These are phyloP conservation scores for Empis stercorea DNA, from an alignment of 2,888 invertebrate genomes.

Conservation along the genomic window DNA sequence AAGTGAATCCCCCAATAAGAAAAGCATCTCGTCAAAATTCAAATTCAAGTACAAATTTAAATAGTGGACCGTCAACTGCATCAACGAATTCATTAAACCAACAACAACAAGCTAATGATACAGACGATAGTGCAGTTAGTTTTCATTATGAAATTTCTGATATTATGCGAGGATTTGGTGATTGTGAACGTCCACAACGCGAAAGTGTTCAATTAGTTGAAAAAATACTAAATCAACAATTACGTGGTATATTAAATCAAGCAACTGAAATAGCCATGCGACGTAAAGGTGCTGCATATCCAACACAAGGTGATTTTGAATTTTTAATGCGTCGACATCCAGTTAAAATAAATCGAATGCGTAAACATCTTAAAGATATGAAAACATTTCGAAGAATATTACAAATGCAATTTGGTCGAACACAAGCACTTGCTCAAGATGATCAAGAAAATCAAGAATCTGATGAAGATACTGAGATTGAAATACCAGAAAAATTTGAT, in stretches of 20 bases:
- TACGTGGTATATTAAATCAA: slow-evolving; percentile 62
- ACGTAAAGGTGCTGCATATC: slow-evolving; percentile 47
- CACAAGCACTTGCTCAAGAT: slow-evolving; percentile 33
- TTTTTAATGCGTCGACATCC: slow-evolving; percentile 74
- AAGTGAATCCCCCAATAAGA: background rate
- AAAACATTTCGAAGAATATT: slow-evolving; percentile 33
- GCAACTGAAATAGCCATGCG: slow-evolving; percentile 54
- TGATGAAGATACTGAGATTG: slow-evolving; percentile 40
- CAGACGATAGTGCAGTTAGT: background rate
- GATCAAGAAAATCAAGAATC: slow-evolving; percentile 38
- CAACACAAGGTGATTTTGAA: slow-evolving; percentile 52
- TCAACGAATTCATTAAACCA: background rate
- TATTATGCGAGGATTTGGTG: slow-evolving; percentile 92
- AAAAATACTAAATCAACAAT: slow-evolving; percentile 68
- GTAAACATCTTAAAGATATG: slow-evolving; percentile 56
- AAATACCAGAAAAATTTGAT: slow-evolving; percentile 36
- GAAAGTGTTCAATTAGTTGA: slow-evolving; percentile 77
- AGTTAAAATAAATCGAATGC: slow-evolving; percentile 57
- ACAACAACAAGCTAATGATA: background rate
- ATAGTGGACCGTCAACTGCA: background rate
- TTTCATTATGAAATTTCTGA: slow-evolving; percentile 51
- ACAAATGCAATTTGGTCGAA: slow-evolving; percentile 28
- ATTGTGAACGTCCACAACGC: slow-evolving; percentile 64
- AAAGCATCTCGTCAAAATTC: background rate
- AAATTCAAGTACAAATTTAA: background rate